phyloP scores from a whole-genome alignment of 2,888 invertebrate species.

The Pimpla rufipes region DNA sequence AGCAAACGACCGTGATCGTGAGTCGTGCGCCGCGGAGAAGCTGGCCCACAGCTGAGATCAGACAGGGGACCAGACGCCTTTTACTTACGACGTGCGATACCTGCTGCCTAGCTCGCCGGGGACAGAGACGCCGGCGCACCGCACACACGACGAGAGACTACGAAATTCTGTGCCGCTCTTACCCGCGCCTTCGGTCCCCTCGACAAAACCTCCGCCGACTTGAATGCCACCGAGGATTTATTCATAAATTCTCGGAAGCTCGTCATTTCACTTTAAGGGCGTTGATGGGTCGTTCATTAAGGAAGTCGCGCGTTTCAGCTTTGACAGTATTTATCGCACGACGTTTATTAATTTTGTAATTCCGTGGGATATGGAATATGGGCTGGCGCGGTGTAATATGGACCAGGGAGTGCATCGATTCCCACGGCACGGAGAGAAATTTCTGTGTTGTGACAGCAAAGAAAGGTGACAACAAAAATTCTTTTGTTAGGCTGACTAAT shows the following conservation, averaged over 20 bases:
- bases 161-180: conserved; percentile 19
- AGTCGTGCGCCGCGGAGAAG: conserved; percentile 36
- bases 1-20: conserved; percentile 56
- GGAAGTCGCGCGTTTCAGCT: too few relatives aligned
- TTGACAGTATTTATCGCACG: too few relatives aligned
- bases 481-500: too few relatives aligned
- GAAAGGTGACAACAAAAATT: too few relatives aligned
- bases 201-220: conserved; percentile 40
- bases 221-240: conserved; percentile 14
- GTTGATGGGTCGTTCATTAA: too few relatives aligned
- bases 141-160: conserved; percentile 28
- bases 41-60: conserved; percentile 40
- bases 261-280: neutral
- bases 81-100: conserved; percentile 68
- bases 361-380: too few relatives aligned
- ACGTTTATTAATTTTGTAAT: too few relatives aligned
- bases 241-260: conserved; percentile 13
- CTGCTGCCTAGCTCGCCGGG: conserved; percentile 35
- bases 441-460: too few relatives aligned
- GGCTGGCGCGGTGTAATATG: too few relatives aligned
- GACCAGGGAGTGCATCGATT: too few relatives aligned
- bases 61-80: conserved; percentile 65
- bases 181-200: conserved; percentile 14
- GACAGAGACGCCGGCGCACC: conserved; percentile 46
- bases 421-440: too few relatives aligned